These are phyloP conservation scores for Channa striata DNA, from an alignment of 2,797 vertebrate species.

Conservation along the genomic window DNA sequence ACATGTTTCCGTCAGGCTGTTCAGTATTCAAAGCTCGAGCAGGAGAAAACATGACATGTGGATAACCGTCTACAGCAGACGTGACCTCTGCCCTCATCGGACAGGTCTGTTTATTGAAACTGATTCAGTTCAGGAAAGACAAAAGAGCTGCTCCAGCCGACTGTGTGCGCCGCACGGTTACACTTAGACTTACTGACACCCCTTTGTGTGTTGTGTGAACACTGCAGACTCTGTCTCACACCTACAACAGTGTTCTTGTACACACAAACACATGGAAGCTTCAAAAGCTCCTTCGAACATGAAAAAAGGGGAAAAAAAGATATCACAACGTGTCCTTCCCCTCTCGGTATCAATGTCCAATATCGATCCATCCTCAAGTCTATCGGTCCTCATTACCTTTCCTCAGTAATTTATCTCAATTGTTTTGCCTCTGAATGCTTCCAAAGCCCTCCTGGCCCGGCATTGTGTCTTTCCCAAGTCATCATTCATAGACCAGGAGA, in stretches of 20 bases:
- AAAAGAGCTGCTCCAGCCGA: slow-evolving; percentile 48
- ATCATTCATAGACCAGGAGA: slow-evolving; percentile 46
- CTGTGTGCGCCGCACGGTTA: slow-evolving; percentile 31
- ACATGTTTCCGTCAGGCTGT: slow-evolving; percentile 50
- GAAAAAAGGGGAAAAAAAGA: slow-evolving; percentile 60
- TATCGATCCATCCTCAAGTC: slow-evolving; percentile 80
- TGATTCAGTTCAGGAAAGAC: slow-evolving; percentile 57
- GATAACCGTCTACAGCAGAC: slow-evolving; percentile 51
- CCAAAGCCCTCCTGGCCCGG: slow-evolving; percentile 47
- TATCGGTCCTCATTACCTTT: slow-evolving; percentile 84
- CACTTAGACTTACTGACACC: slow-evolving; percentile 42
- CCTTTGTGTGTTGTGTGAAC: slow-evolving; percentile 45
- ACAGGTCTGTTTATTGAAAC: slow-evolving; percentile 63
- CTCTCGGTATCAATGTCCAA: slow-evolving; percentile 76
- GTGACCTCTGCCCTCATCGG: slow-evolving; percentile 65
- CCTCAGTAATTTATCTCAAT: slow-evolving; percentile 84
- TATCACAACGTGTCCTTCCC: slow-evolving; percentile 81
- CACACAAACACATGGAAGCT: slow-evolving; percentile 13
- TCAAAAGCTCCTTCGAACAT: slow-evolving; percentile 59
- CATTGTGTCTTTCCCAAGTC: slow-evolving; percentile 54
- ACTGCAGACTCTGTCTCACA: neutral
- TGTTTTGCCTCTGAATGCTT: slow-evolving; percentile 75
- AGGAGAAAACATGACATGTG: slow-evolving; percentile 59
- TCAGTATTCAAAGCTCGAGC: slow-evolving; percentile 49
- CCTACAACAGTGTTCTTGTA: neutral